Evolutionary conservation across 2,113 vertebrate species (phyloP), one percentile per base, ranked within the genome.

Genomic region (Callithrix jacchus): DNA sequence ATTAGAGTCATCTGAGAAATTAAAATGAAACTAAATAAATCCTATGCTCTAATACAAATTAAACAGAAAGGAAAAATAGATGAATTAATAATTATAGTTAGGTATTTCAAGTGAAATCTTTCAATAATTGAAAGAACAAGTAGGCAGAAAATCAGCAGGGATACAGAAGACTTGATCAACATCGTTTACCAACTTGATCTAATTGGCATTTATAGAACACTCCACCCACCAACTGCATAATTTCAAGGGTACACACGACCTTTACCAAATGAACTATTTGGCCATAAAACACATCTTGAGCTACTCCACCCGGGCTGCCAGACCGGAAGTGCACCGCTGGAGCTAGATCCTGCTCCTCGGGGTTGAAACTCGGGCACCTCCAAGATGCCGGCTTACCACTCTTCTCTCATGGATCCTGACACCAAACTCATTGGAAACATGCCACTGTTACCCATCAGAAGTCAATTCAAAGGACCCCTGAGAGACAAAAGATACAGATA

Each of bases 251-350:
- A 70, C 21, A 12, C 5, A 42, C 56, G 82, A 82, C 32, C 21
- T 88, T 92, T 82, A n/a, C 68, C 79, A 95, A 93, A 45, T 49
- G 70, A 70, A 84, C 14, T 61, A 35, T 93, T 58, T 87, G 66
- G 23, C 66, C 80, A 81, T 81, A 87, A 96, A 90, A 64, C 64
- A 91, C 81, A 30, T 66, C 73, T 81, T 42, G 27, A 76, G n/a
- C n/a, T n/a, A n/a, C n/a, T n/a, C n/a, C n/a, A n/a, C n/a, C n/a
- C n/a, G n/a, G n/a, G n/a, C n/a, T n/a, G n/a, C n/a, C n/a, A n/a
- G n/a, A n/a, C n/a, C n/a, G n/a, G n/a, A n/a, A n/a, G n/a, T n/a
- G n/a, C n/a, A n/a, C n/a, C n/a, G n/a, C n/a, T n/a, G n/a, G n/a
- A n/a, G n/a, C n/a, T n/a, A n/a, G n/a, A n/a, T n/a, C n/a, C n/a